Evolutionary conservation across 1,140 invertebrate species (phyloP).

Genomic region (Halesus radiatus): DNA sequence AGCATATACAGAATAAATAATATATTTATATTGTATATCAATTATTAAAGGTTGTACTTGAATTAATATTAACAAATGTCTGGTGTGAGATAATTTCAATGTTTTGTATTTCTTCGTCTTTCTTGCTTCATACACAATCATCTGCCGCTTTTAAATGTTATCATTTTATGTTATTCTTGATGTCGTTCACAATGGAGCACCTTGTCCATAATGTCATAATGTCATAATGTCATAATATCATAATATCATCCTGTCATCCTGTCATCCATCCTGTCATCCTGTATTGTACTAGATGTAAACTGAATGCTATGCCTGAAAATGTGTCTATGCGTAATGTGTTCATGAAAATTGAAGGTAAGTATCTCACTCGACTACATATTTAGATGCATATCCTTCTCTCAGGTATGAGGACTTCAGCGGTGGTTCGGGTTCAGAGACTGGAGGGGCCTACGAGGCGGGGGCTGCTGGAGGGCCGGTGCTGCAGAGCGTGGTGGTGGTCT

Average conservation of each 20-base stretch:
- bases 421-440: conserved; percentile 51
- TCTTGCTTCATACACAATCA: conserved; percentile 35
- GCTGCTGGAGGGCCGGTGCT: neutral
- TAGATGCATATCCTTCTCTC: neutral
- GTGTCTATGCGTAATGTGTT: too few relatives aligned
- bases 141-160: conserved; percentile 39
- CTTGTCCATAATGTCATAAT: neutral
- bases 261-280: too few relatives aligned
- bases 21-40: too few relatives aligned
- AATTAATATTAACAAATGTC: conserved; percentile 19
- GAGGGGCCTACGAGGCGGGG: conserved; percentile 13
- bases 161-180: conserved; percentile 27
- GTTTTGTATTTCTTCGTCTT: conserved; percentile 33
- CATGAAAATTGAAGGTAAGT: neutral
- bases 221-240: too few relatives aligned
- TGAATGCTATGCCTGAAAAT: too few relatives aligned
- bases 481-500: conserved; percentile 59
- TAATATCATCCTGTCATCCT: too few relatives aligned
- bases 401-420: conserved; percentile 57
- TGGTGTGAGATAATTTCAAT: conserved; percentile 37
- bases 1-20: too few relatives aligned
- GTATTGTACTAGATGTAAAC: too few relatives aligned
- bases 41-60: neutral
- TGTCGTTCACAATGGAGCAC: neutral
- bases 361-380: neutral